Base-by-base conservation (phyloP, 2,888 invertebrate species). In the Calameuta pallipes region DNA sequence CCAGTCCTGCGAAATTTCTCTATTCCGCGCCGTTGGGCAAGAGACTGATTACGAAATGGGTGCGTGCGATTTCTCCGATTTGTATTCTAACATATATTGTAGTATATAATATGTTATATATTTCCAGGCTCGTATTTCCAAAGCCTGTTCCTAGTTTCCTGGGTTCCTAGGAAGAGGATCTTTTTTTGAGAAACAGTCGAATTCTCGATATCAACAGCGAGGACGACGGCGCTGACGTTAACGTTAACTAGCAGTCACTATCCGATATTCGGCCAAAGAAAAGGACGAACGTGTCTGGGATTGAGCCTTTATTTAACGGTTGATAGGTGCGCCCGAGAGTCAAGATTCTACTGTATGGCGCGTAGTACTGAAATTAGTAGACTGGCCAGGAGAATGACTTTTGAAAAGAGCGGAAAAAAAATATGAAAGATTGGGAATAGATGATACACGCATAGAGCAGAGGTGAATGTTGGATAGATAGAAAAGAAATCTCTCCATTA, bases 241-340 rank as follows among this genome's bases (percentile, higher is more conserved):
- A 56, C 56, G 23, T 23, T 56, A 56, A 56, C 56, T 23, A 23
- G 56, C 56, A 56, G 56, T 56, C 56, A 23, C 23, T 56, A 9
- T 9, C 23, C 23, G 56, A 56, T 56, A 23, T 56, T 9, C 56
- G 75, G 73, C 78, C 82, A 83, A 85, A 86, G 85, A 85, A 85
- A 85, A 85, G 83, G 81, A 79, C 78, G 77, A 79, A 85, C 85
- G 86, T 84, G 85, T 81, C 84, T 84, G 80, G 85, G 80, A 75
- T 83, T 80, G 81, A 83, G 80, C 79, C 81, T 78, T 83, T 83
- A 79, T 80, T 83, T 82, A 77, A 82, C 76, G 41, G 23, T 68
- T 31, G 69, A 36, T 31, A 71, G 33, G 71, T 34, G 71, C 71
- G 71, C 71, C 71, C 34, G 56, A 71, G 12, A 71, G 2, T 71